Base-by-base conservation (phyloP, 2,797 vertebrate species). In the Eleutherodactylus coqui region DNA sequence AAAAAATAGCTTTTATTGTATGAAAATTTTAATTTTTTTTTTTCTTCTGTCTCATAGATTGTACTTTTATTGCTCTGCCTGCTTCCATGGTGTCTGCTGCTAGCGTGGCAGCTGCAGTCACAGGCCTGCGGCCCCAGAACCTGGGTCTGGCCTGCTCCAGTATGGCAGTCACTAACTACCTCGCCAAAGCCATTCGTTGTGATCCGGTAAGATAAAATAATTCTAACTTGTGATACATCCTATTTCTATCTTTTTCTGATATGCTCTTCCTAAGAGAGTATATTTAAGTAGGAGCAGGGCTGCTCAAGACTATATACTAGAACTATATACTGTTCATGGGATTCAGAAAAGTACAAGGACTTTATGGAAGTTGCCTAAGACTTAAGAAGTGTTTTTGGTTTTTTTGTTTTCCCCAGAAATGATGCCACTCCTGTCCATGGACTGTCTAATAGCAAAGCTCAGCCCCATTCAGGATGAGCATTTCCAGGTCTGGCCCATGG, bases 71-170 rank as follows among this genome's bases (percentile, higher is more conserved):
- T 58, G 86, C 77, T 38, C 76, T 80, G 27, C 86, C 88, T 2
- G 86, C 88, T 5, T 89, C 88, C 1, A 21, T 89, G 80, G 81
- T 89, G 27, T 84, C 80, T 1, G 88, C 88, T 1, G 86, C 88
- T n/a, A 88, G 88, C n/a, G 10, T 86, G 13, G 76, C 43, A 1
- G 83, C 88, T 14, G 84, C 88, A 1, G 79, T 89, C 4, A 82
- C 53, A 2, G 88, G 88, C 0, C 76, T 89, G 6, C 73, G 62
- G 21, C 78, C 75, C 7, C 77, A 78, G 32, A 64, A 78, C 49
- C 27, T 47, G 16, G 88, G 85, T 2, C 55, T 64, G 32, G 3
- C 34, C 1, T 75, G 49, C n/a, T 51, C 78, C 19, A 73, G 67
- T 49, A 10, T 49, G n/a, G 53, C 64, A 34, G 41, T 21, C 19